These are phyloP conservation scores for Bradypodion pumilum DNA, from an alignment of 2,797 vertebrate species.

Conservation along the genomic window DNA sequence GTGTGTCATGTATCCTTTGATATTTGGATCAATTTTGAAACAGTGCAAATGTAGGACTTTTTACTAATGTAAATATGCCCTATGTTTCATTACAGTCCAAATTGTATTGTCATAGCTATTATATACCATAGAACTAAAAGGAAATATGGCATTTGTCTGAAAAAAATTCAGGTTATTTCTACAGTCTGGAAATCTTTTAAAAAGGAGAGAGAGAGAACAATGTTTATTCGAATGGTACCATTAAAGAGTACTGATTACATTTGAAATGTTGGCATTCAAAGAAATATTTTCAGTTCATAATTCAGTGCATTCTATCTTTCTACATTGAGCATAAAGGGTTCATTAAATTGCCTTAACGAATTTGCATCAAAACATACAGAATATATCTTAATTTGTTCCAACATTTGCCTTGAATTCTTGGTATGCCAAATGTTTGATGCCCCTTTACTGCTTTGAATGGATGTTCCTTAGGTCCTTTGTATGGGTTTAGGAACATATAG, in stretches of 20 bases:
- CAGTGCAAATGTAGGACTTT: no score
- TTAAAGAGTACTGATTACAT: slow-evolving; percentile 47
- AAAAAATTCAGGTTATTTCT: slow-evolving; percentile 39
- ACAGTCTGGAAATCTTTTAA: slow-evolving; percentile 29
- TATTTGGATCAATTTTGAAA: no score
- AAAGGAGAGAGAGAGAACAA: slow-evolving; percentile 28
- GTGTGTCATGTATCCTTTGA: no score
- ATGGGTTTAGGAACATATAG: background rate
- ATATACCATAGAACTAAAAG: background rate
- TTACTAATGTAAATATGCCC: no score
- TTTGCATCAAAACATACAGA: background rate
- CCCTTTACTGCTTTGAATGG: background rate
- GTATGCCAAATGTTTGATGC: background rate
- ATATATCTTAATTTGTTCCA: background rate
- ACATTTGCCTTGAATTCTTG: background rate
- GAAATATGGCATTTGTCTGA: slow-evolving; percentile 46
- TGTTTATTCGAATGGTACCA: slow-evolving; percentile 20
- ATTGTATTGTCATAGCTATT: slow-evolving; percentile 22
- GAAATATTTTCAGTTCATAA: slow-evolving; percentile 39
- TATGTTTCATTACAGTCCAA: slow-evolving; percentile 30
- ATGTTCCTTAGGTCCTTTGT: background rate
- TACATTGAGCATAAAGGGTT: slow-evolving; percentile 31
- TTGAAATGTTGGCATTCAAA: slow-evolving; percentile 32
- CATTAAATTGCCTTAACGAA: slow-evolving; percentile 16
- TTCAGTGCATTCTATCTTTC: background rate